These are phyloP conservation scores for Oreochromis aureus DNA, from an alignment of 2,113 vertebrate species.

Conservation along the genomic window DNA sequence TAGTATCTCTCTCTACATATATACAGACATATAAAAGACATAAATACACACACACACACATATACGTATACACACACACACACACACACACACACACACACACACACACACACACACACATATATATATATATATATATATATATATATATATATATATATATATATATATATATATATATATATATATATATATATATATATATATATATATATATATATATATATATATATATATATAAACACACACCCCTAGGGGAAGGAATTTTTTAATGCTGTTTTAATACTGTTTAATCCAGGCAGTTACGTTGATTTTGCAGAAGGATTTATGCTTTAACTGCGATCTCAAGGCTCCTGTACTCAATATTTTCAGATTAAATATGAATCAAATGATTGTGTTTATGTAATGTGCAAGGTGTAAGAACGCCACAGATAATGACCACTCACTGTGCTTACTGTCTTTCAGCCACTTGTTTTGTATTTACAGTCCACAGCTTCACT, in stretches of 20 bases:
- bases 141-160: neutral
- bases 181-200: neutral
- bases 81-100: neutral
- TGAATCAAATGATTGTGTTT: neutral
- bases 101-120: neutral
- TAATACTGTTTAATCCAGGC: neutral
- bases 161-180: neutral
- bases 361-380: neutral
- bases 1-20: neutral
- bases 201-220: neutral
- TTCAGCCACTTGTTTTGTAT: neutral
- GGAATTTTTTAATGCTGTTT: too few relatives aligned
- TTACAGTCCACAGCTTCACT: neutral
- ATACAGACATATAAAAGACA: neutral
- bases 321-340: neutral
- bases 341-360: neutral
- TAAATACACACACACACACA: neutral
- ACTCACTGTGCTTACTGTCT: neutral
- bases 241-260: neutral
- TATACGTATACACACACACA: neutral
- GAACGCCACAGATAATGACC: accelerated
- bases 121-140: neutral
- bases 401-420: neutral
- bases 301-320: neutral
- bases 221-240: neutral